These are phyloP conservation scores for Dryocosmus kuriphilus DNA, from an alignment of 2,888 invertebrate species.

Conservation along the genomic window DNA sequence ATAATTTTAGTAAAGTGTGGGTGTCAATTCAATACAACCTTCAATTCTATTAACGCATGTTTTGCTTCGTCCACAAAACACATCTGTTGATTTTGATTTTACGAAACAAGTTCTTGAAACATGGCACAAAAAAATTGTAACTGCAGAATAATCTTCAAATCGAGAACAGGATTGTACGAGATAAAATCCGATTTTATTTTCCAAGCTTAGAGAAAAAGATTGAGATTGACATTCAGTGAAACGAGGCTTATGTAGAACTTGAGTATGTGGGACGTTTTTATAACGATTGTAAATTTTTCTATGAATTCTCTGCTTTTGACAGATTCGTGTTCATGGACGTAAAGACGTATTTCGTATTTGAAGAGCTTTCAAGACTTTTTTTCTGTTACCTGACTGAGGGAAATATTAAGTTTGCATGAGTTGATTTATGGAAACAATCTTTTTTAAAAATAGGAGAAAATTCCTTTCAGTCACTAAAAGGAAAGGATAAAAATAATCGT, in stretches of 20 bases:
- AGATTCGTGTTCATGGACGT: not conserved
- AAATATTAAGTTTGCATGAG: too few species aligned
- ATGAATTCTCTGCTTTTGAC: slow-evolving; percentile 3
- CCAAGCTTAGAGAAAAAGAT: not conserved
- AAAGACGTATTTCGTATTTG: slow-evolving; percentile 2
- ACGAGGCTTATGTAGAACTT: not conserved
- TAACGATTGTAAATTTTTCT: not conserved
- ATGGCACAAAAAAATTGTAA: not conserved
- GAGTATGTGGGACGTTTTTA: not conserved
- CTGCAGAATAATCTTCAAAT: not conserved
- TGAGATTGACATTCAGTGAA: not conserved
- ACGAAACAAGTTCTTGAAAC: not conserved
- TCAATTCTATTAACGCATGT: too few species aligned
- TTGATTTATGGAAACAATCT: too few species aligned
- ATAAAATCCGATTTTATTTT: not conserved
- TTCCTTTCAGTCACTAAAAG: too few species aligned
- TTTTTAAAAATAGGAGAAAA: too few species aligned
- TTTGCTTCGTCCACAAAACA: too few species aligned
- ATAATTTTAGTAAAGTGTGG: too few species aligned
- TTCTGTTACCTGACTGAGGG: too few species aligned
- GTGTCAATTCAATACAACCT: too few species aligned
- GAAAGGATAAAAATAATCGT: too few species aligned
- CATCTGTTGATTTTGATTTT: too few species aligned
- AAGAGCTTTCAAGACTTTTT: not conserved
- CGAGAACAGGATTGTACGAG: too few species aligned